Conservation (phyloP, 1,140 invertebrate species). For the Frieseomelitta varia region DNA sequence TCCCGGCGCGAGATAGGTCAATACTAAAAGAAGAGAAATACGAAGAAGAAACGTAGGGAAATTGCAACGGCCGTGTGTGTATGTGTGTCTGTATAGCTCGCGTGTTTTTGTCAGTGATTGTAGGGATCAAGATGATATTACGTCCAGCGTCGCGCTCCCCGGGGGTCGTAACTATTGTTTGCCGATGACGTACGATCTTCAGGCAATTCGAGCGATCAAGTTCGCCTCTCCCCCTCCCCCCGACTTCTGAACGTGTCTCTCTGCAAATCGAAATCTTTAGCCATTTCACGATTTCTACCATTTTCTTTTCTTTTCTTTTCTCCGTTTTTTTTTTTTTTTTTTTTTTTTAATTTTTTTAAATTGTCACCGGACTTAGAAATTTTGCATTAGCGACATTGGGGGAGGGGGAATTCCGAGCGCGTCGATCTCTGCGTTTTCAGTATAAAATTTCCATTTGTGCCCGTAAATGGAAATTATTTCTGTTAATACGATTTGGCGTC, state of each 20-base stretch:
- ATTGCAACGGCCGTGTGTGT: background rate
- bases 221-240: no score
- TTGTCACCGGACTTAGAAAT: no score
- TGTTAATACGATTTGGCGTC: background rate
- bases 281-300: background rate
- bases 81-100: no score
- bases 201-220: no score
- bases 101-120: constrained; percentile 6
- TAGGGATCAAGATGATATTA: background rate
- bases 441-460: background rate
- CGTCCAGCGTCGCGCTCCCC: no score
- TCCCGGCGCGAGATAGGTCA: constrained; percentile 29
- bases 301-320: background rate
- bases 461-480: background rate
- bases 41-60: constrained; percentile 6
- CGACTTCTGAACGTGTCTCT: background rate
- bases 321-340: no score
- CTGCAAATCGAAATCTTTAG: background rate
- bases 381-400: no score
- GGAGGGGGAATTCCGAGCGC: no score
- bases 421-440: no score
- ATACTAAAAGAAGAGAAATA: background rate
- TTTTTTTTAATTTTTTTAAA: no score
- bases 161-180: background rate
- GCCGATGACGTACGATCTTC: background rate